Base-by-base conservation (phyloP, 2,113 vertebrate species). In the Solea senegalensis region DNA sequence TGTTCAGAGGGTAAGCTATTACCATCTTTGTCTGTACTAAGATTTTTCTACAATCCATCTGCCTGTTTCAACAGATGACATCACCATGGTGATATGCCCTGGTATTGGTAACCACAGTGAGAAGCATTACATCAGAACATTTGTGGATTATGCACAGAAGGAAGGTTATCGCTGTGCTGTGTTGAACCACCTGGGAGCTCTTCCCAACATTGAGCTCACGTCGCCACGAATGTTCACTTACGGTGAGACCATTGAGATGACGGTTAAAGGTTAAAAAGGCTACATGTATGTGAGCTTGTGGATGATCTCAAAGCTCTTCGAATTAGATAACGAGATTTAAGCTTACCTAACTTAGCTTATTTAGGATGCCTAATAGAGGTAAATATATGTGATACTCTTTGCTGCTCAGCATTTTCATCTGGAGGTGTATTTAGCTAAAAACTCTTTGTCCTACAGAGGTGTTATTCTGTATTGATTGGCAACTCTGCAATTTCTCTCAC, bases 181-280 rank as follows among this genome's bases (percentile, higher is more conserved):
- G 72, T 93, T 99, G 39, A 99, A 99, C 86, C 97, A 99, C 84
- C 84, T 99, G 56, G 97, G 98, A 41, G 98, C 97, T 45, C 92
- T 99, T 65, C 96, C 97, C 78, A 97, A 95, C 86, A 98, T 98
- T 9, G 97, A 99, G 74, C 94, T 99, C 48, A 99, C 98, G 7
- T 99, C 97, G 5, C 96, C 98, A 7, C 96, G 98, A 49, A 98
- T 99, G 97, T 99, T 99, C 90, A 99, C 98, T 0, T 99, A 99
- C 0, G 97, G 97, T 98, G 90, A 92, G 94, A 43, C n/a, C 34
- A 7, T 9, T 1, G 9, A 53, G 46, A 34, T 28, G 45, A 55
- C 55, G 52, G 14, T 68, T 21, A 21, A 21, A 66, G 65, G 43
- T 7, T 57, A 26, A n/a, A 40, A 69, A 54, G 14, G 27, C 15